Evolutionary conservation across 1,140 invertebrate genomes (phyloP).

Genomic region (Medauroidea extradentata): DNA sequence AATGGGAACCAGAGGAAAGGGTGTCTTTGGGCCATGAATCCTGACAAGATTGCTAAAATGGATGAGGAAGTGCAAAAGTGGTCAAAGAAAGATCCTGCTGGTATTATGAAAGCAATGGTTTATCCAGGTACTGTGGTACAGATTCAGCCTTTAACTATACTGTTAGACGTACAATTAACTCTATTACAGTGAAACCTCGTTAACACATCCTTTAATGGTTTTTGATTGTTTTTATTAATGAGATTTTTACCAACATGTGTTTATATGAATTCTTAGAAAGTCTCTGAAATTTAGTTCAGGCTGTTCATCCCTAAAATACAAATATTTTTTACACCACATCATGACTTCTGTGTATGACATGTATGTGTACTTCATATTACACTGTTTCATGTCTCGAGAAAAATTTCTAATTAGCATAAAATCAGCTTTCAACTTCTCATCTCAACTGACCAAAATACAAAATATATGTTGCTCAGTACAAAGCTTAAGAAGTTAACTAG

Average conservation of each 20-base stretch:
- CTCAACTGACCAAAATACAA: no score
- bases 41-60: slow-evolving; percentile 91
- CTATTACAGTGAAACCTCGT: not conserved
- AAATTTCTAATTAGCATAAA: no score
- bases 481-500: no score
- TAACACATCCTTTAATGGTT: not conserved
- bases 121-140: slow-evolving; percentile 61
- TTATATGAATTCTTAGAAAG: not conserved
- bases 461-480: no score
- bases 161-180: not conserved
- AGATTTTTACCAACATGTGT: not conserved
- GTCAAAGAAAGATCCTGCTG: slow-evolving; percentile 86
- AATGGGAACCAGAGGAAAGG: slow-evolving; percentile 79
- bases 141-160: not conserved
- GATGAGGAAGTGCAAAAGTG: slow-evolving; percentile 96
- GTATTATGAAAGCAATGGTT: slow-evolving; percentile 84
- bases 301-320: no score
- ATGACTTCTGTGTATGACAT: no score
- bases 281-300: not conserved
- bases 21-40: slow-evolving; percentile 95
- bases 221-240: not conserved
- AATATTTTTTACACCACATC: no score
- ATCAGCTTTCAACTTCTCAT: no score
- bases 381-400: no score
- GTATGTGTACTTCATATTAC: no score